Base-by-base conservation (phyloP, 2,888 invertebrate genomes). In the Smittia aterrima region DNA sequence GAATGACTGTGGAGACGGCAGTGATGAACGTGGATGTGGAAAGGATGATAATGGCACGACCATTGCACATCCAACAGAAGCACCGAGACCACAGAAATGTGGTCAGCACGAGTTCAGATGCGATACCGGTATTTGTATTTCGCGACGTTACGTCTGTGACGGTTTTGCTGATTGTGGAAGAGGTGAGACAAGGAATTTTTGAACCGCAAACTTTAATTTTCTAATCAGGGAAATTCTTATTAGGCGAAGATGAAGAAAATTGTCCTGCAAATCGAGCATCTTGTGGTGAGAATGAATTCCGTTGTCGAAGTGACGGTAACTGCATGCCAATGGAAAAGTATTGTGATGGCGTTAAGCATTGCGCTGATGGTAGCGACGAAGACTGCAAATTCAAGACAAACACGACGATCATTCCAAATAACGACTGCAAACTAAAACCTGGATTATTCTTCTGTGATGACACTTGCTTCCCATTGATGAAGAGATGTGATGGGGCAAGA, bases 1-100 rank as follows among this genome's bases (percentile, higher is more conserved):
- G 1, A 86, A 90, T 77, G 93, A 93, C 78, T 93, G 93, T 24
- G 89, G 87, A 0, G 92, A 93, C 77, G 85, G 85, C 53, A 89
- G 90, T 0, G 93, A 93, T 79, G 93, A 93, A 79, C 77, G 86
- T 0, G 90, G 89, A 0, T 91, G 88, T 75, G 84, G 78, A 18
- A 38, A 78, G 4, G 74, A 74, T 22, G 41, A 74, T 13, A 72
- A 75, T 4, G 76, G 77, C 11, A 82, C 11, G 75, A 79, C 71
- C 72, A 78, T 77, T 78, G 81, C 70, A 76, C 79, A 20, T 79
- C 80, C n/a, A 78, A 80, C 1, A 75, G 78, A 11, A 78, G 77
- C 41, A 53, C 75, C 54, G 76, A 76, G 75, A 13, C 75, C 54
- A 38, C 58, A n/a, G 6, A 85, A 84, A 11, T 86, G 86, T 77